Evolutionary conservation across 2,888 invertebrate species (phyloP).

Genomic region (Conistra vaccinii): DNA sequence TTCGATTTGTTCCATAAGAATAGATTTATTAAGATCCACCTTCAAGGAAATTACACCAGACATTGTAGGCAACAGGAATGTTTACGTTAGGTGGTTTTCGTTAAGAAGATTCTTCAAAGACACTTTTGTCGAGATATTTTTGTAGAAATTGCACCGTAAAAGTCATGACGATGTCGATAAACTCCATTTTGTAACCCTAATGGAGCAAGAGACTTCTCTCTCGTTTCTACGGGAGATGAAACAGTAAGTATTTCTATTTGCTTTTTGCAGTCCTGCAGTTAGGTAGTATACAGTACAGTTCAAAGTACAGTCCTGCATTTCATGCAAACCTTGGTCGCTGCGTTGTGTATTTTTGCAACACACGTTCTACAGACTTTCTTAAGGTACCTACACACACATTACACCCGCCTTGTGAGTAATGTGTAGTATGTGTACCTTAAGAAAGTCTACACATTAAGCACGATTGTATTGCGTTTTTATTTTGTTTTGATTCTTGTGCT

Average conservation of each 20-base stretch:
- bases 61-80: background rate
- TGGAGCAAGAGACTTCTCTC: background rate
- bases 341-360: background rate
- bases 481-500: background rate
- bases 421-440: background rate
- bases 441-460: background rate
- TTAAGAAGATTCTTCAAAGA: background rate
- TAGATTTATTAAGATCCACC: too few species aligned
- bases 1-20: too few species aligned
- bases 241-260: background rate
- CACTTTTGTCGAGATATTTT: background rate
- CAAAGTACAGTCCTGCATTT: background rate
- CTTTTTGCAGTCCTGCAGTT: too few species aligned
- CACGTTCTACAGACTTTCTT: too few species aligned
- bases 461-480: background rate
- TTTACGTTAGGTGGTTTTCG: background rate
- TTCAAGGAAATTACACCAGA: background rate
- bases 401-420: background rate
- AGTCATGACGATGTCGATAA: background rate
- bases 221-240: background rate
- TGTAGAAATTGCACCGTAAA: background rate
- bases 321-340: background rate
- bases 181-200: background rate
- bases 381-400: too few species aligned
- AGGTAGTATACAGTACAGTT: too few species aligned